phyloP scores from a whole-genome alignment of 64 coral and sea anemone species.

The Dendrophyllia cribrosa region DNA sequence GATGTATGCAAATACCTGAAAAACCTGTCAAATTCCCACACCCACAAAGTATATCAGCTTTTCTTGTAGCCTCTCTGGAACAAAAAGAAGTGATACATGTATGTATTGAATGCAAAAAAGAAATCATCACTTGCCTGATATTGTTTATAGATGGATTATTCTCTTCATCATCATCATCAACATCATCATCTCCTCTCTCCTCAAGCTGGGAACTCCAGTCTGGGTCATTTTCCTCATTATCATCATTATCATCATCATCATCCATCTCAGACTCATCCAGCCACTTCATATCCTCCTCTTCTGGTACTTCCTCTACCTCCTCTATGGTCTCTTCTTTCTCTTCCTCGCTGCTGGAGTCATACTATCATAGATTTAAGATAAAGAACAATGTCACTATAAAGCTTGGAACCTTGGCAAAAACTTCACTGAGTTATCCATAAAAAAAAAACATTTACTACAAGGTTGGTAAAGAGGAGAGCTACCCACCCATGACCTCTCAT shows the following conservation, averaged over 20 bases:
- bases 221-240: slow-evolving; percentile 32
- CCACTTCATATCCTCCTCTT: slow-evolving; percentile 41
- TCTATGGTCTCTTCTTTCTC: slow-evolving; percentile 30
- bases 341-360: slow-evolving; percentile 31
- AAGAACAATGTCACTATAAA: slow-evolving; percentile 40
- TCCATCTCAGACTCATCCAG: slow-evolving; percentile 54
- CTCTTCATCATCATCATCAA: slow-evolving; percentile 65
- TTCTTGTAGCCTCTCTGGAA: not conserved
- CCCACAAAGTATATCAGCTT: too few relatives aligned
- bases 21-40: too few relatives aligned
- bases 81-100: not conserved
- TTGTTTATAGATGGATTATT: slow-evolving; percentile 51
- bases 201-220: slow-evolving; percentile 75
- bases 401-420: not conserved
- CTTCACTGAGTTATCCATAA: not conserved
- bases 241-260: slow-evolving; percentile 23
- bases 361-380: not conserved
- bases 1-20: too few relatives aligned
- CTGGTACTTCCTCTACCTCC: not conserved
- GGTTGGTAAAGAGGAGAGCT: too few relatives aligned
- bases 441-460: too few relatives aligned
- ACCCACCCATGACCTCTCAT: too few relatives aligned
- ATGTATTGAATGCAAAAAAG: slow-evolving; percentile 2
- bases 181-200: slow-evolving; percentile 14
- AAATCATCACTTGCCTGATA: slow-evolving; percentile 54